Evolutionary conservation across 2,888 invertebrate species (phyloP), one percentile per base, ranked within the genome.

Genomic region (Molorchus minor): DNA sequence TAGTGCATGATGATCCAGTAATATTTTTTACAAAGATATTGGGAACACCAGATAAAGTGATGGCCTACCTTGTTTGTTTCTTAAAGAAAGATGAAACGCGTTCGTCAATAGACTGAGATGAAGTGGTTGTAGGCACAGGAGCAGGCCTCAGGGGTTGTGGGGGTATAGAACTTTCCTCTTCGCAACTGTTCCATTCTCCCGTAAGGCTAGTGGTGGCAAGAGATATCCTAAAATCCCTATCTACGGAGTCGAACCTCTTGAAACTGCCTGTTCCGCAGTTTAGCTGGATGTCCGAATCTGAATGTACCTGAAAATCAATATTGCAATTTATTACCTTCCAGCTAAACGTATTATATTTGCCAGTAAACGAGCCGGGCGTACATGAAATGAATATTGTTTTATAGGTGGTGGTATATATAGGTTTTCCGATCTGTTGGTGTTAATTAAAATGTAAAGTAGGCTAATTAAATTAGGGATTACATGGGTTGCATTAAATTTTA

Each of bases 61-160:
- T 12, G 7, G 10, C 52, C 53, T 51, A 65, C 65, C 65, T 54
- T 3, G 49, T 12, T 41, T 52, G 63, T 44, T 58, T 60, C 35
- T 62, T 69, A 3, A 25, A 40, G 15, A 56, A 56, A 19, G 35
- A 10, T 45, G 35, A 46, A 17, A 13, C 19, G 13, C 38, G 49
- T 19, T 49, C 56, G 16, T 43, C 56, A 40, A 55, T 47, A 36
- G 67, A 67, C 12, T 70, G 58, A 1, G 71, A 62, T 36, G 68
- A 64, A 7, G 71, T 61, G 15, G 68, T 61, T 15, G 65, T 68
- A 45, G 74, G 76, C 53, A 73, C 71, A 20, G 88, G 87, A 8
- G 88, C 87, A 2, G 88, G 87, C 47, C 88, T 78, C 58, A 88
- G 74, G 0, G 88, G 88, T 69, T 88, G 88, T 2, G 88, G 88